Percentiles rank a stretch among this genome's conserved stretches.
These are phyloP conservation scores for Coreoperca whiteheadi DNA, from an alignment of 2,113 vertebrate genomes.

Conservation along the genomic window DNA sequence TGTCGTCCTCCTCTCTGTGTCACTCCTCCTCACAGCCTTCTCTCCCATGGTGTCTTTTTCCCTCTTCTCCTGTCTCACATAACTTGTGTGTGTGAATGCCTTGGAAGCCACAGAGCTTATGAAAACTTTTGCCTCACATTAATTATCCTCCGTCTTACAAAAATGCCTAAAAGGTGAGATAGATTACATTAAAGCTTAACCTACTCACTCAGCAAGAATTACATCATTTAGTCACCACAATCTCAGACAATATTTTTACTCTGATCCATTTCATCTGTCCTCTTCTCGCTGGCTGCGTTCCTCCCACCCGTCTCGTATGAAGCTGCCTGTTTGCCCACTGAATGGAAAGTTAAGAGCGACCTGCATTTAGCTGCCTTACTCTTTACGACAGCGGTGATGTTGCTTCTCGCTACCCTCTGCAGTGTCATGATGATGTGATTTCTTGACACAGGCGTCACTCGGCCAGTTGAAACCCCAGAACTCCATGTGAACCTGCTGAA, in stretches of 20 bases:
- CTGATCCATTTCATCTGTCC: conserved; percentile 54
- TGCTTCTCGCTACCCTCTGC: conserved; percentile 24
- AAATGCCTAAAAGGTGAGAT: conserved; percentile 64
- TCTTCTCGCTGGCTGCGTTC: conserved; percentile 43
- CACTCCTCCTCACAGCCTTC: conserved; percentile 59
- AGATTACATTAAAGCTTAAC: conserved; percentile 65
- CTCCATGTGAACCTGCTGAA: conserved; percentile 75
- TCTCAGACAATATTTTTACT: conserved; percentile 55
- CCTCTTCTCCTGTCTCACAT: conserved; percentile 63
- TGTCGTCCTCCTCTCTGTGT: conserved; percentile 47
- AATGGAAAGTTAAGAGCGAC: conserved; percentile 46
- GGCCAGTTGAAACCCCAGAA: conserved; percentile 66
- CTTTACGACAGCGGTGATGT: conserved; percentile 18
- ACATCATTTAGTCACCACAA: conserved; percentile 56
- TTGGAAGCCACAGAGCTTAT: conserved; percentile 72
- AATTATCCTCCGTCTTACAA: conserved; percentile 61
- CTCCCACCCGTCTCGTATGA: conserved; percentile 33
- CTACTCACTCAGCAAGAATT: conserved; percentile 60
- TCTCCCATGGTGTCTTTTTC: conserved; percentile 75
- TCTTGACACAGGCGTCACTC: conserved; percentile 56
- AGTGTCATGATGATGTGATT: conserved; percentile 69
- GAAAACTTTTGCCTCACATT: conserved; percentile 73
- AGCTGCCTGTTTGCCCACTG: conserved; percentile 36
- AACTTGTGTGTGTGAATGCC: conserved; percentile 68
- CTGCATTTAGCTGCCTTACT: conserved; percentile 10